phyloP scores from a whole-genome alignment of 2,797 vertebrate species.

The Cichlasoma orientale region DNA sequence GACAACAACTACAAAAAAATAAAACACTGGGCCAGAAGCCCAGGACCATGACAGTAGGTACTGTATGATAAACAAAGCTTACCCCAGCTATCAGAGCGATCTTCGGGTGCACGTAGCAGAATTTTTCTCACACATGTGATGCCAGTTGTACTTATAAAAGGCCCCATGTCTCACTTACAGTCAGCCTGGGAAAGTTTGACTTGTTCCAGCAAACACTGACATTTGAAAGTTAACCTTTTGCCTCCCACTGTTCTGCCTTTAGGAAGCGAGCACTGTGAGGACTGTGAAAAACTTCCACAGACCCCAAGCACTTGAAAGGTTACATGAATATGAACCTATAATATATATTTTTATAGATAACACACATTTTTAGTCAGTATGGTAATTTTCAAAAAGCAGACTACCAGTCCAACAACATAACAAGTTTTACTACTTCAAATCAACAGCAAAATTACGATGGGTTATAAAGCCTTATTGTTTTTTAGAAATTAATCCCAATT shows the following conservation, averaged over 20 bases:
- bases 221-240: conserved; percentile 37
- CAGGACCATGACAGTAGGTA: too few species aligned
- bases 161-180: not conserved
- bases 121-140: conserved; percentile 1
- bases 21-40: too few species aligned
- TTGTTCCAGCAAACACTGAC: conserved; percentile 1
- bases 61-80: not conserved
- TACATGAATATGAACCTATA: not conserved
- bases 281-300: not conserved
- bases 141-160: not conserved
- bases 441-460: too few species aligned
- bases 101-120: not conserved
- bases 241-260: conserved; percentile 17
- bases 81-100: conserved; percentile 3
- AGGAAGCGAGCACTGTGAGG: not conserved
- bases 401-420: not conserved
- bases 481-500: not conserved
- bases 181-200: conserved; percentile 7
- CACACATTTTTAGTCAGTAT: not conserved
- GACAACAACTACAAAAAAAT: too few species aligned
- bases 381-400: not conserved
- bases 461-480: too few species aligned
- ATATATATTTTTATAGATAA: not conserved
- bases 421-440: not conserved
- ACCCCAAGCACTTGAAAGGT: not conserved